These are phyloP conservation scores for Acrossocheilus wenchowensis DNA, from an alignment of 2,797 vertebrate species.

Conservation along the genomic window DNA sequence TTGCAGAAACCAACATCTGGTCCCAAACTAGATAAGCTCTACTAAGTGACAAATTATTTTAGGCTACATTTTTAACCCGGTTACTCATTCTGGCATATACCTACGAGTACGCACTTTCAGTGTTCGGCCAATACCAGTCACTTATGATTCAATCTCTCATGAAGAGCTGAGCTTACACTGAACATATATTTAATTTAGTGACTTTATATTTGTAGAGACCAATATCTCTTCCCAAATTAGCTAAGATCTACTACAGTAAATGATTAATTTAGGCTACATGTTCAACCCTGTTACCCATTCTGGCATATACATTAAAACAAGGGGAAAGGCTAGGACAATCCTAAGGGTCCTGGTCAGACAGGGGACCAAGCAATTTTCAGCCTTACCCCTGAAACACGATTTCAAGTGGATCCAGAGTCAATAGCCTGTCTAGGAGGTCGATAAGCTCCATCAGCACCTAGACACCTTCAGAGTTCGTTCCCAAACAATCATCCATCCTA, in stretches of 20 bases:
- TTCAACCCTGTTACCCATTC: conserved; percentile 5
- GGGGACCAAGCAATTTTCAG: background rate
- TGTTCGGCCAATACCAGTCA: background rate
- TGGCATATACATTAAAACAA: background rate
- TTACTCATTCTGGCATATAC: background rate
- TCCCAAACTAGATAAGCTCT: background rate
- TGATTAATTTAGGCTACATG: background rate
- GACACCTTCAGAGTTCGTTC: background rate
- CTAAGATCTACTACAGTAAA: background rate
- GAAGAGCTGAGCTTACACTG: background rate
- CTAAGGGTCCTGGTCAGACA: background rate
- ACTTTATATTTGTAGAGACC: background rate
- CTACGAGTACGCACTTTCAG: background rate
- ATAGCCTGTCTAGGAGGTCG: background rate
- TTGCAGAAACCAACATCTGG: background rate
- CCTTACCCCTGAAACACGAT: background rate
- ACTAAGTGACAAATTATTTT: background rate
- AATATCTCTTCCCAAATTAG: background rate
- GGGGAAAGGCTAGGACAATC: background rate
- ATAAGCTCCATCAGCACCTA: background rate
- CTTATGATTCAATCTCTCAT: background rate
- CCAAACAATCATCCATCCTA: background rate
- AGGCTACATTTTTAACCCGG: background rate
- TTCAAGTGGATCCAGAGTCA: background rate
- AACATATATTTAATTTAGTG: background rate